Evolutionary conservation across 2,797 vertebrate genomes (phyloP).

Genomic region (Acestrorhynchus altus): DNA sequence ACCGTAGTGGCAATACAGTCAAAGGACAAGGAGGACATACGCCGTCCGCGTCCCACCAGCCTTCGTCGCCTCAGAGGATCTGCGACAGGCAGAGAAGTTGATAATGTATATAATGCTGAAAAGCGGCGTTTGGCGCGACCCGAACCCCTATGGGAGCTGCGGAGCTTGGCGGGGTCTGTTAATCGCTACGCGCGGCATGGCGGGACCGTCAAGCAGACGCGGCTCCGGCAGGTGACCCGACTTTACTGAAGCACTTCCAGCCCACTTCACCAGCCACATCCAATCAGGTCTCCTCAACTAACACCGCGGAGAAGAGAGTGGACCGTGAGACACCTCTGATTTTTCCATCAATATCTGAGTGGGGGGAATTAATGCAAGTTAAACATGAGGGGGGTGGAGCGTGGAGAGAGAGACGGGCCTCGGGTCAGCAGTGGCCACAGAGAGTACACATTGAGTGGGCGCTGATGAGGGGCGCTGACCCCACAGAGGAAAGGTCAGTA

Average conservation of each 20-base stretch:
- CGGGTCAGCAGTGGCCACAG: constrained; percentile 16
- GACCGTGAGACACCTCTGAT: constrained; percentile 27
- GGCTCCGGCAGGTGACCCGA: constrained; percentile 75
- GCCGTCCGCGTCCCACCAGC: constrained; percentile 57
- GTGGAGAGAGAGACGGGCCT: constrained; percentile 42
- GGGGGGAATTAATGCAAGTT: constrained; percentile 50
- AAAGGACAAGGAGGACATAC: constrained; percentile 63
- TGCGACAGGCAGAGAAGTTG: no score
- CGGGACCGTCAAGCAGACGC: constrained; percentile 65
- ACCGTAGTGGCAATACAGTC: constrained; percentile 48
- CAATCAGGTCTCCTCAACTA: constrained; percentile 60
- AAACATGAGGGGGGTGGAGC: constrained; percentile 48
- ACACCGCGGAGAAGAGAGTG: constrained; percentile 58
- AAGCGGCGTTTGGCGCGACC: constrained; percentile 13
- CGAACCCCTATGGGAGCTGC: constrained; percentile 8
- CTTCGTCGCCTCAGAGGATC: no score
- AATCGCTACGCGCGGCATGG: no score
- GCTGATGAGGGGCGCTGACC: constrained; percentile 76
- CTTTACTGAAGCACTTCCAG: constrained; percentile 77
- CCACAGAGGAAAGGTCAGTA: constrained; percentile 65
- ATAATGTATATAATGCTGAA: constrained; percentile 66
- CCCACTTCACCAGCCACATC: constrained; percentile 72
- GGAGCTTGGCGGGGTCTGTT: background rate
- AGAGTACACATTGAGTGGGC: constrained; percentile 59
- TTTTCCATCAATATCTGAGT: constrained; percentile 72